These are phyloP conservation scores for Trichogramma dendrolimi DNA, from an alignment of 2,888 invertebrate species.

Conservation along the genomic window DNA sequence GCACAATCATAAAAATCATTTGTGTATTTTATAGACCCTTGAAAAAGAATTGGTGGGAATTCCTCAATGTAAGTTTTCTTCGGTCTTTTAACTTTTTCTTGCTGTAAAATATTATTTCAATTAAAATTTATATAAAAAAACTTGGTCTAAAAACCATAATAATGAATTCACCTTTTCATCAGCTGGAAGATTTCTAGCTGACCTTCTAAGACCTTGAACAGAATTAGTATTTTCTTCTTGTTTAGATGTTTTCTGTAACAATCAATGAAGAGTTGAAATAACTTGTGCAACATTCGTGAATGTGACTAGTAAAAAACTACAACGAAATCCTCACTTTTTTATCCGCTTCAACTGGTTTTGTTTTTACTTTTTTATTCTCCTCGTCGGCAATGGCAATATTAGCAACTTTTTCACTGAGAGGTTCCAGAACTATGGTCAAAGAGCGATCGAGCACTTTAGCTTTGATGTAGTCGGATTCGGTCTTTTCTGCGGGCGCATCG, in stretches of 20 bases:
- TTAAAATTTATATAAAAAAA: background rate
- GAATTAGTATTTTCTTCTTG: background rate
- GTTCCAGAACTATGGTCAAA: slow-evolving; percentile 5
- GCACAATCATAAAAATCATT: slow-evolving; percentile 43
- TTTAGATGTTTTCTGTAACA: background rate
- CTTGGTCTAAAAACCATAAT: background rate
- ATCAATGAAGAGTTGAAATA: background rate
- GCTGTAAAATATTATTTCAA: slow-evolving; percentile 6
- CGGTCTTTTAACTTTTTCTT: slow-evolving; percentile 29
- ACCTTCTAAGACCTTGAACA: slow-evolving; percentile 30
- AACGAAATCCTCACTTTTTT: slow-evolving; percentile 3
- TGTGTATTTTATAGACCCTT: slow-evolving; percentile 40
- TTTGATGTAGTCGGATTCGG: background rate
- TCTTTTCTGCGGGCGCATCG: too few species aligned
- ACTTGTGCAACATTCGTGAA: background rate
- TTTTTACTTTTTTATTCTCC: too few species aligned
- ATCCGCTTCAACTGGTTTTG: background rate
- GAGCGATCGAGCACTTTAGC: slow-evolving; percentile 7
- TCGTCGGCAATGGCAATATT: background rate
- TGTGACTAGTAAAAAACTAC: background rate
- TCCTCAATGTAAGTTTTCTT: slow-evolving; percentile 29
- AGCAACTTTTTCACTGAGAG: slow-evolving; percentile 3
- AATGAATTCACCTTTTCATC: slow-evolving; percentile 31
- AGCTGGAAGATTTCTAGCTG: slow-evolving; percentile 33
- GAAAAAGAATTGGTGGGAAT: slow-evolving; percentile 38